These are phyloP conservation scores for Netelia virgata DNA, from an alignment of 2,888 invertebrate genomes.

Conservation along the genomic window DNA sequence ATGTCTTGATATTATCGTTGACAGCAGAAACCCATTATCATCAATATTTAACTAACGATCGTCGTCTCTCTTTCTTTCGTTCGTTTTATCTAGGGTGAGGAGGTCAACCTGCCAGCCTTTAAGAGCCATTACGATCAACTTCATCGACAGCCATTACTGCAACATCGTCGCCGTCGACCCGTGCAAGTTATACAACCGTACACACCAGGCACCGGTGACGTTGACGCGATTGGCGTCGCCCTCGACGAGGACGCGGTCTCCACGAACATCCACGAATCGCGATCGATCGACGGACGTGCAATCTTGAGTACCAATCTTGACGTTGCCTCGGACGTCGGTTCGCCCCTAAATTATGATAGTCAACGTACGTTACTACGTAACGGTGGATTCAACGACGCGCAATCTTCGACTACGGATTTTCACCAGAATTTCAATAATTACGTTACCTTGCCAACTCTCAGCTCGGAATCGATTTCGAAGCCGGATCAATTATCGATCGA, in stretches of 20 bases:
- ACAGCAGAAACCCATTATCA: slow-evolving; percentile 6
- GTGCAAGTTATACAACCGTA: slow-evolving; percentile 56
- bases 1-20: not conserved
- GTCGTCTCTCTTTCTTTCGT: not conserved
- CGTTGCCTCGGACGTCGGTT: slow-evolving; percentile 48
- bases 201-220: slow-evolving; percentile 15
- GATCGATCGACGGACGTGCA: slow-evolving; percentile 35
- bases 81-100: slow-evolving; percentile 53
- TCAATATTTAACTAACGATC: not conserved
- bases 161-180: slow-evolving; percentile 51
- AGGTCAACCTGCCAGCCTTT: slow-evolving; percentile 51
- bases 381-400: slow-evolving; percentile 14
- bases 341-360: slow-evolving; percentile 38
- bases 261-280: slow-evolving; percentile 32
- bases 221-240: not conserved
- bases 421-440: slow-evolving; percentile 61
- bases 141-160: slow-evolving; percentile 22
- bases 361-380: slow-evolving; percentile 13
- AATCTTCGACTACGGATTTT: slow-evolving; percentile 27
- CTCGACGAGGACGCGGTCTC: not conserved
- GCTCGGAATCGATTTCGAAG: slow-evolving; percentile 9
- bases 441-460: slow-evolving; percentile 47
- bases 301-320: not conserved
- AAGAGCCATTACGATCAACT: slow-evolving; percentile 36
- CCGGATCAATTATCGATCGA: slow-evolving; percentile 8